These are phyloP conservation scores for Chelonus insularis DNA, from an alignment of 1,140 invertebrate species.

Conservation along the genomic window DNA sequence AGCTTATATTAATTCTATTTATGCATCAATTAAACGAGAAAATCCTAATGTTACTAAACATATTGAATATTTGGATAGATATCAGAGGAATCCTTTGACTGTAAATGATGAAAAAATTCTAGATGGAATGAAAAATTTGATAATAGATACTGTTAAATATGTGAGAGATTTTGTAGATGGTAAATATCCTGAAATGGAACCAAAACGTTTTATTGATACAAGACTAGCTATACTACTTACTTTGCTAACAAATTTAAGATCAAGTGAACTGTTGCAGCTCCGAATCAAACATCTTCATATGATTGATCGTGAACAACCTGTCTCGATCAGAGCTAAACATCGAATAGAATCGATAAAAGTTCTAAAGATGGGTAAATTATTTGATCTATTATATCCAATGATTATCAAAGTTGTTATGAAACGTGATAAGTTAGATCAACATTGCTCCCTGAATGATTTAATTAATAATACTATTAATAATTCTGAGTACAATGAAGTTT, in stretches of 20 bases:
- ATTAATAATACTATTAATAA: not conserved
- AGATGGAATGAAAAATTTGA: not conserved
- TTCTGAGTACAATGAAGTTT: not conserved
- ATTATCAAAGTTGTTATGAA: not conserved
- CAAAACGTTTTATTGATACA: not conserved
- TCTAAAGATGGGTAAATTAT: not conserved
- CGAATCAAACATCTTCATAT: not conserved
- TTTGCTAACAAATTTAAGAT: not conserved
- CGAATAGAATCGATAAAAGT: not conserved
- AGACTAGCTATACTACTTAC: not conserved
- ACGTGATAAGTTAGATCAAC: not conserved
- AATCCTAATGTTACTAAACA: too few relatives aligned
- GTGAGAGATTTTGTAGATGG: not conserved
- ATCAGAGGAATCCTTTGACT: too few relatives aligned
- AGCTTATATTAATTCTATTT: not conserved
- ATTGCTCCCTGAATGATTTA: not conserved
- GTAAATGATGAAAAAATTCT: too few relatives aligned
- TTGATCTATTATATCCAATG: not conserved
- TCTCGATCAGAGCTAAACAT: not conserved
- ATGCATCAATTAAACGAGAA: not conserved
- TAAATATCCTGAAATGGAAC: not conserved
- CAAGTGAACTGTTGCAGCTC: not conserved
- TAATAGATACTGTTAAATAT: not conserved
- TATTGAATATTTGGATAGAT: too few relatives aligned
- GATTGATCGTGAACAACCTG: not conserved